phyloP scores from a whole-genome alignment of 2,888 invertebrate genomes.

The Campoplex nolae region DNA sequence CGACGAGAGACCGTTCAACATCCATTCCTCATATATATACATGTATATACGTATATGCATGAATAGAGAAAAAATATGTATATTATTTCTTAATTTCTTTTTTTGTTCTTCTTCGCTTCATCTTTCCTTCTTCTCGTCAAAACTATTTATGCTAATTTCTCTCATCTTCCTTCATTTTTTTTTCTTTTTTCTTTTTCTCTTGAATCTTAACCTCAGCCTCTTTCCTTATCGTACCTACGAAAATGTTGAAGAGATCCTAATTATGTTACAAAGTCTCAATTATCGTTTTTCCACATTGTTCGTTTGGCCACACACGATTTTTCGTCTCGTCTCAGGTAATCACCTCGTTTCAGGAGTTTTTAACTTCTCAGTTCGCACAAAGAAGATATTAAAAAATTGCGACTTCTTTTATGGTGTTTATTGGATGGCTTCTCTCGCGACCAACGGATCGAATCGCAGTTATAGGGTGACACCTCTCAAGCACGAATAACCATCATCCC shows the following conservation, averaged over 20 bases:
- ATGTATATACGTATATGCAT: background rate
- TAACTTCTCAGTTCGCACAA: background rate
- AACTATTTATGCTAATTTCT: conserved; percentile 68
- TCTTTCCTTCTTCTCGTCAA: conserved; percentile 54
- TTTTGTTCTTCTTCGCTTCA: background rate
- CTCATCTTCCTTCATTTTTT: background rate
- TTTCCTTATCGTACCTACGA: conserved; percentile 41
- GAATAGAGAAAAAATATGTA: conserved; percentile 17
- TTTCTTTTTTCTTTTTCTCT: background rate
- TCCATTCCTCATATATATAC: conserved; percentile 60
- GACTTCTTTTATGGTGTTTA: background rate
- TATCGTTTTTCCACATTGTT: conserved; percentile 25
- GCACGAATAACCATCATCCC: conserved; percentile 58
- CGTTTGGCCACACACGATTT: background rate
- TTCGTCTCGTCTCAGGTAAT: background rate
- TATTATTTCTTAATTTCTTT: conserved; percentile 37
- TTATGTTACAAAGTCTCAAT: conserved; percentile 49
- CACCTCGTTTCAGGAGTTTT: background rate
- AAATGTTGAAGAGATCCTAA: background rate
- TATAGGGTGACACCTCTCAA: conserved; percentile 52
- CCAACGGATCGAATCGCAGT: conserved; percentile 35
- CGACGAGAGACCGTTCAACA: conserved; percentile 67
- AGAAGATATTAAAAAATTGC: background rate
- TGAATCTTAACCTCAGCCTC: conserved; percentile 8
- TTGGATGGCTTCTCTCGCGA: background rate